Conservation (phyloP, 2,888 invertebrate genomes). For the Spisula solida region DNA sequence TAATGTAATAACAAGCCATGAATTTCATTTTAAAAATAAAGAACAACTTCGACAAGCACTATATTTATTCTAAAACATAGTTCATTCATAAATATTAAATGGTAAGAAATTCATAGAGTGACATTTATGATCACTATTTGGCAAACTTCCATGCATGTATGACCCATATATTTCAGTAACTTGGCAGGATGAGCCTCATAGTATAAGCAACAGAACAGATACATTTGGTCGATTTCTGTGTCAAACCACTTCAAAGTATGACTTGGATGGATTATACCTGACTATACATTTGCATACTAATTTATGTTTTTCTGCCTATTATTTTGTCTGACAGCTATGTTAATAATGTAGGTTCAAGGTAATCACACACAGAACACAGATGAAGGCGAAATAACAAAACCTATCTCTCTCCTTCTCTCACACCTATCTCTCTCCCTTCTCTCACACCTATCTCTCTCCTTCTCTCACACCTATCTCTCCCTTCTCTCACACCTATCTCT, state of each 20-base stretch:
- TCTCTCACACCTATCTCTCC: too few species aligned
- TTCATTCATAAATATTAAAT: constrained; percentile 2
- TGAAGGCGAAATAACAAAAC: too few species aligned
- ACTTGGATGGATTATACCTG: not conserved
- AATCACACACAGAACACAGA: too few species aligned
- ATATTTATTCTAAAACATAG: not conserved
- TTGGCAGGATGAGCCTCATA: not conserved
- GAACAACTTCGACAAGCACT: not conserved
- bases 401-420: too few species aligned
- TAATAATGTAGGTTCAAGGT: too few species aligned
- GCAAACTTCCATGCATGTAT: not conserved
- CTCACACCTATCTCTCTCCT: too few species aligned
- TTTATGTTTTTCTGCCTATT: too few species aligned
- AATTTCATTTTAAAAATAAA: not conserved
- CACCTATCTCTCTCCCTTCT: too few species aligned
- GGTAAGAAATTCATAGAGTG: not conserved
- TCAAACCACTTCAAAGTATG: not conserved
- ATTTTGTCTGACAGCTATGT: too few species aligned
- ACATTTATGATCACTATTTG: not conserved
- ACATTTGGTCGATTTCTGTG: not conserved
- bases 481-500: too few species aligned
- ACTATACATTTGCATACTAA: too few species aligned
- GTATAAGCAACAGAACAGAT: not conserved
- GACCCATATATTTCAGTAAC: not conserved
- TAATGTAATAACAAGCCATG: too few species aligned